Base-by-base conservation (phyloP, 1,140 invertebrate genomes). In the Magallana gigas region DNA sequence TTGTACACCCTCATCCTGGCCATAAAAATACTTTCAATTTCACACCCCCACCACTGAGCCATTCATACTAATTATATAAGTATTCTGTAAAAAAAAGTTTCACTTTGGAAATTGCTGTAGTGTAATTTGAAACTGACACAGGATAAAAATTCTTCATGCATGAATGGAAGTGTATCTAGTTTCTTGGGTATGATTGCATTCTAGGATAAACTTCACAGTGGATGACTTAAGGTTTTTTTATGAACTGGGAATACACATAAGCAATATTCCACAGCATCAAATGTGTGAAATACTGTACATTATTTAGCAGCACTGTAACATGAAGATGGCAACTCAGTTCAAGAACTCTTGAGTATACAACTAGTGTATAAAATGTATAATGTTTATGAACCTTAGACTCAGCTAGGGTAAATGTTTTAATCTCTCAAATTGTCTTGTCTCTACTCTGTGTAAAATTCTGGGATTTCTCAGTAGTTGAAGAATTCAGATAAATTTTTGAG, bases 401-500 rank as follows among this genome's bases (percentile, higher is more conserved):
- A 9, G 18, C 59, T 60, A 60, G n/a, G 14, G 14, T 62, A 23
- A 23, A 23, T 62, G 60, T 23, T 76, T 29, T 48, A 48, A 48
- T 48, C 36, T 48, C 36, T 48, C 36, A 5, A 48, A 48, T 48
- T 71, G 23, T 76, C 68, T 76, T 76, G n/a, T 71, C 11, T 71
- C 68, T 76, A 12, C 23, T 76, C 68, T 76, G 7, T 76, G n/a
- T 71, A 5, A 36, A 76, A 76, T 76, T 76, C 68, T 76, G 68
- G 23, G 23, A 76, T 76, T 29, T 76, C 23, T 76, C 68, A 76
- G 68, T 29, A 29, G 23, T 29, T 18, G 23, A 76, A 76, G 68
- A 76, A 76, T 76, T 76, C 68, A 36, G 68, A 76, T 76, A 76
- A 76, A 76, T 29, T 76, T 76, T 76, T 76, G 68, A 76, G 68